Base-by-base conservation (phyloP, 2,888 invertebrate genomes). In the Eucera pruinosa region DNA sequence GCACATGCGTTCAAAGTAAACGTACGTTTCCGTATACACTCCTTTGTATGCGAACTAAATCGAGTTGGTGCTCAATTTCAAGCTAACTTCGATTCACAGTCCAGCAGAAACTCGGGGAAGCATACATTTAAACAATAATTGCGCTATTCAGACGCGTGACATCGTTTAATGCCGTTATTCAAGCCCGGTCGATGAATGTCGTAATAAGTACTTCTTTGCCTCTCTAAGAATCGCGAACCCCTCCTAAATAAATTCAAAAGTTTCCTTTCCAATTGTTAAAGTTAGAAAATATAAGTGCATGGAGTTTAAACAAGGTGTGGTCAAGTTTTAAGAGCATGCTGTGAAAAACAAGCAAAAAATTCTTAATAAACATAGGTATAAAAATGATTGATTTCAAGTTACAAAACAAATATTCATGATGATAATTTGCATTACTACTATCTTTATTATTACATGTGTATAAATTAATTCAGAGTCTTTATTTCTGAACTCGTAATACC, bases 71-170 rank as follows among this genome's bases (percentile, higher is more conserved):
- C 75, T 74, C 60, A 65, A 65, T 74, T 75, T 66, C 65, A n/a
- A 65, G 65, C 43, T 25, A 75, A 75, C 65, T 66, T 76, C 76
- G 76, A 74, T 65, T 74, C 65, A 60, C 33, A 54, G 47, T 52
- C 61, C 47, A 20, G 55, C 60, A 52, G 72, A 75, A 72, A 72
- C 65, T 75, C 60, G 41, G 23, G 4, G 47, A 23, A 23, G 66
- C 76, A 50, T 48, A 61, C 66, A 30, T 75, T 66, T 75, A 57
- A 76, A 76, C 76, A 61, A 66, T 76, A 76, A 75, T 76, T 75
- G 76, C 60, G 54, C 66, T 50, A 66, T 75, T 75, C 48, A 75
- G 30, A 55, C 75, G 36, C 54, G 66, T 15, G 33, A 60, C 65
- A 65, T 36, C 76, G 60, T 65, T 66, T 75, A 75, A 75, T 54